Evolutionary conservation across 35 echinoderm and acorn worm species (phyloP), one percentile per base, ranked within the genome.

Genomic region (Ophioderma brevispina): DNA sequence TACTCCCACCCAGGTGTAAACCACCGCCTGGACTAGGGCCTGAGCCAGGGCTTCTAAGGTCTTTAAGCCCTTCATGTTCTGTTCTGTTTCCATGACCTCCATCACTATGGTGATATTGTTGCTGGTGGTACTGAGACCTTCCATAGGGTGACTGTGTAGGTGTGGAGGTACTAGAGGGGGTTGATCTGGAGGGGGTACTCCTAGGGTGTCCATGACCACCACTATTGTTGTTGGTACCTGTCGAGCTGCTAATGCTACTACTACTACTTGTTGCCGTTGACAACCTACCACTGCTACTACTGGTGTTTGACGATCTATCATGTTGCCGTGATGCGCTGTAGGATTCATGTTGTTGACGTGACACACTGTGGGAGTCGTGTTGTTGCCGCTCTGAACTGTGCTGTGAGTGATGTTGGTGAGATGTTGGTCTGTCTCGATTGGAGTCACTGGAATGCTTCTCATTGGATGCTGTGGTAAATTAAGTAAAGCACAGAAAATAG

Each of bases 391-490:
- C 80, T 42, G 82, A 46, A 76, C 46, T 59, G 81, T 55, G 70
- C 37, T 88, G 19, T 40, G 80, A 75, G 52, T 82, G 80, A 31
- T 76, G 23, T 49, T 80, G 56, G 25, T 93, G 78, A 21, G 40
- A 41, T 35, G 70, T 59, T 32, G 76, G 56, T 83, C 55, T 49
- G 50, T 95, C 84, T 83, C 81, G 80, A 81, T 76, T 84, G 40
- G 70, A 82, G 78, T 95, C 79, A 85, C 49, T 95, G 94, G 94
- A 95, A 95, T 95, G 94, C 94, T 92, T 95, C 78, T 92, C 90
- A 91, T 95, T 95, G 76, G 89, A 56, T 92, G 64, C 79, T 37
- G 38, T 80, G 4, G 41, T n/a, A 46, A 46, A 17, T 46, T 46
- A 46, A 46, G 4, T 46, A 46, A n/a, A n/a, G n/a, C n/a, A n/a